These are phyloP conservation scores for Mellilla xanthometata DNA, from an alignment of 2,888 invertebrate species.

Conservation along the genomic window DNA sequence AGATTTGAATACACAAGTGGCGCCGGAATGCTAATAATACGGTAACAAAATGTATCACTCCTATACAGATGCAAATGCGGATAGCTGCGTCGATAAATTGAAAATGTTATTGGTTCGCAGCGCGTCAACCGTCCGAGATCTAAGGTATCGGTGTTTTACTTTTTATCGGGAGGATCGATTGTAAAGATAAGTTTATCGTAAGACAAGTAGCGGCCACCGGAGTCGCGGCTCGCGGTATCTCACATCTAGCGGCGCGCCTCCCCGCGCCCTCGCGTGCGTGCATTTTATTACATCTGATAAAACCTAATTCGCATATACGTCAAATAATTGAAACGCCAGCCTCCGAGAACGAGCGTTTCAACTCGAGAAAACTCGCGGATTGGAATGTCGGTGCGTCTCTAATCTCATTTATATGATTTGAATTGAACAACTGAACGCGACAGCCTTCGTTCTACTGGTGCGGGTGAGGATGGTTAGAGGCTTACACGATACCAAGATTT, in stretches of 20 bases:
- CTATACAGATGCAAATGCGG: conserved; percentile 75
- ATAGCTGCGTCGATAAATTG: conserved; percentile 70
- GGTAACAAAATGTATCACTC: conserved; percentile 68
- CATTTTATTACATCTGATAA: conserved; percentile 80
- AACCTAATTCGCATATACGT: conserved; percentile 73
- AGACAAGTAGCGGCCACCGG: conserved; percentile 81
- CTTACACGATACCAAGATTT: conserved; percentile 29
- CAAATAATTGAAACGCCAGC: conserved; percentile 68
- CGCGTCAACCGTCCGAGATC: conserved; percentile 71
- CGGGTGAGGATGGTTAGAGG: conserved; percentile 28
- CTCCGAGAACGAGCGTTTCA: conserved; percentile 31
- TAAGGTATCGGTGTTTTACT: conserved; percentile 65
- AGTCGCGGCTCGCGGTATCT: conserved; percentile 43
- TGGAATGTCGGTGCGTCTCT: conserved; percentile 50
- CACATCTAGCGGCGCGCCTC: conserved; percentile 42
- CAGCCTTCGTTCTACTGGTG: conserved; percentile 37
- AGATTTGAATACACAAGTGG: conserved; percentile 43
- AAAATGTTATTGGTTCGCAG: conserved; percentile 70
- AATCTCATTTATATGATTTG: conserved; percentile 44
- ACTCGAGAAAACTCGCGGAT: conserved; percentile 32
- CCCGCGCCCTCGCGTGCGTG: conserved; percentile 52
- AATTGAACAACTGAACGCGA: conserved; percentile 36
- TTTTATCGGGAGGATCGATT: conserved; percentile 80
- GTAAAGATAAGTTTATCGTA: conserved; percentile 80
- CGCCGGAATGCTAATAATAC: conserved; percentile 69